Conservation (phyloP, 2,113 vertebrate genomes). For the Psittacus erithacus region DNA sequence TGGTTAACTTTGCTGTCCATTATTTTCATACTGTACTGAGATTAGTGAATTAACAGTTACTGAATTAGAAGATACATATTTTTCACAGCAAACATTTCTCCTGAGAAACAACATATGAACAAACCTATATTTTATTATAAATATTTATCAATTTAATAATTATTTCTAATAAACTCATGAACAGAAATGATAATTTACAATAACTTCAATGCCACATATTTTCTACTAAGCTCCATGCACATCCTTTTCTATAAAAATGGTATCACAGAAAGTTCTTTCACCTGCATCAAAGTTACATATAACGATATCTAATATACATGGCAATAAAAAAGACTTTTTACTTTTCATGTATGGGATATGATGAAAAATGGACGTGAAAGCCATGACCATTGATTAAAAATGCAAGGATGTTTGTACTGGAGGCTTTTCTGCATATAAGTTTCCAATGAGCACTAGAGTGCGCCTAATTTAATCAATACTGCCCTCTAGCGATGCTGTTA, state of each 20-base stretch:
- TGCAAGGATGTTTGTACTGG: background rate
- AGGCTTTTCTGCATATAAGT: background rate
- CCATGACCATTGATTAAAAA: background rate
- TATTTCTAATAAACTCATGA: background rate
- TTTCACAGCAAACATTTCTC: background rate
- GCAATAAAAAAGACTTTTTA: background rate
- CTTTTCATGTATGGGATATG: background rate
- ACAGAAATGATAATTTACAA: background rate
- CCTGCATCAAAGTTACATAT: background rate
- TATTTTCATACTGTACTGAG: conserved; percentile 18
- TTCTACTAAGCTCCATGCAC: background rate
- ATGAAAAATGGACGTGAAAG: background rate
- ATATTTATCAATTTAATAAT: background rate
- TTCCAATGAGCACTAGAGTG: conserved; percentile 7
- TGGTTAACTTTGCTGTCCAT: conserved; percentile 30
- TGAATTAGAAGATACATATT: background rate
- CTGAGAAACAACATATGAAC: background rate
- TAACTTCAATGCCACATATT: background rate
- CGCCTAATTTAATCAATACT: conserved; percentile 36
- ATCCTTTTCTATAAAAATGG: background rate
- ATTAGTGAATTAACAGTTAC: background rate
- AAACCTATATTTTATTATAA: background rate
- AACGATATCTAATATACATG: background rate
- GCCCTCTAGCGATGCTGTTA: conserved; percentile 66
- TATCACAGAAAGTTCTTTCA: background rate